Base-by-base conservation (phyloP, 2,797 vertebrate species). In the Characodon lateralis region DNA sequence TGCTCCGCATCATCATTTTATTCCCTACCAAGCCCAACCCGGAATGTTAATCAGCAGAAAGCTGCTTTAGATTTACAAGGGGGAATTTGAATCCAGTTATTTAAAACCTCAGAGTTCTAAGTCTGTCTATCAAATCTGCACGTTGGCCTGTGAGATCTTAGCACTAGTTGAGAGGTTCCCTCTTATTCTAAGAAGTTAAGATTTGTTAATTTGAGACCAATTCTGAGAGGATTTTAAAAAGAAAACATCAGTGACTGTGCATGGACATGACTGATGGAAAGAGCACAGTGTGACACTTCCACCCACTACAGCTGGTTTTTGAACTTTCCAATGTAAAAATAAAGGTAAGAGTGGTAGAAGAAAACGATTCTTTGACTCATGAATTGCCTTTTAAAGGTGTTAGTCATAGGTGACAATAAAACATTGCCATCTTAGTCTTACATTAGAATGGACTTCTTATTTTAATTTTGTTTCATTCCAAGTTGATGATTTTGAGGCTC, bases 1-100 rank as follows among this genome's bases (percentile, higher is more conserved):
- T 81, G 59, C 72, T 80, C 81, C 89, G 87, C 78, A 70, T 88
- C 89, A 89, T 79, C 77, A 72, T 85, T 86, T 83, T 74, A 43
- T 78, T 83, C 63, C 39, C 72, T 87, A 46, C 84, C 72, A 78
- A 46, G 78, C 84, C 80, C 84, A 85, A 86, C 71, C 13, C 50
- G 83, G 92, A 93, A 92, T 93, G 91, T 93, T 94, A 94, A 93
- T 93, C 91, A 90, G 84, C 76, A 90, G 71, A 93, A 92, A 93
- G 91, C 91, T 88, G 92, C 92, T 93, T 93, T 89, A 91, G 90
- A 92, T 93, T 94, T 92, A 90, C 82, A 84, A 89, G 83, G 74
- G 83, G 88, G 90, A 88, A 88, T 92, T 90, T 91, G 86, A 79
- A 88, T 85, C 73, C 83, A 73, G 76, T 73, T 73, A 84, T 92